phyloP scores from a whole-genome alignment of 1,140 invertebrate genomes.

The Eubasilissa regina region DNA sequence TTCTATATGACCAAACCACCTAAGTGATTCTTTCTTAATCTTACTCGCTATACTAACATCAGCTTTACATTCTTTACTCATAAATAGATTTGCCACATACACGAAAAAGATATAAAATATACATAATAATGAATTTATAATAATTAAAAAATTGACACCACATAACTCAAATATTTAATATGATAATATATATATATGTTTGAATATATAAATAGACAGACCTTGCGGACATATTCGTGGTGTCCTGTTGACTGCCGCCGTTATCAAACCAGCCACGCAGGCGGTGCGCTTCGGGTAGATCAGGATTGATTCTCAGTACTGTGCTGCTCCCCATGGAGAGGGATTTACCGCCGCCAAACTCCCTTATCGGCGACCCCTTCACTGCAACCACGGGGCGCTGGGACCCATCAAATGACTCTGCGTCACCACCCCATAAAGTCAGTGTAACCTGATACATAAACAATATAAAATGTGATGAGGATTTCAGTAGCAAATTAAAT shows the following conservation, averaged over 20 bases:
- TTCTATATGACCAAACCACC: too few species aligned
- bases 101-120: too few species aligned
- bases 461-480: not conserved
- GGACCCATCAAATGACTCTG: conserved; percentile 86
- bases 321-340: conserved; percentile 75
- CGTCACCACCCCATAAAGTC: conserved; percentile 86
- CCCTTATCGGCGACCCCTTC: conserved; percentile 65
- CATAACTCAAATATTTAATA: too few species aligned
- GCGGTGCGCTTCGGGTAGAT: conserved; percentile 88
- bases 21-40: too few species aligned
- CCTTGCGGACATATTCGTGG: conserved; percentile 77
- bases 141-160: too few species aligned
- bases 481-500: too few species aligned
- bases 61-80: too few species aligned
- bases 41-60: too few species aligned
- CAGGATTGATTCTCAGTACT: conserved; percentile 87
- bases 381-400: conserved; percentile 85
- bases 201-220: conserved; percentile 58
- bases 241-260: conserved; percentile 76
- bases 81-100: too few species aligned
- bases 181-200: too few species aligned
- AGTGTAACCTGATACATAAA: conserved; percentile 73
- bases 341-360: conserved; percentile 80
- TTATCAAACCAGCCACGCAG: conserved; percentile 93
- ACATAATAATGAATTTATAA: too few species aligned